Evolutionary conservation across 2,113 vertebrate genomes (phyloP), one percentile per base, ranked within the genome.

Genomic region (Petaurus breviceps): DNA sequence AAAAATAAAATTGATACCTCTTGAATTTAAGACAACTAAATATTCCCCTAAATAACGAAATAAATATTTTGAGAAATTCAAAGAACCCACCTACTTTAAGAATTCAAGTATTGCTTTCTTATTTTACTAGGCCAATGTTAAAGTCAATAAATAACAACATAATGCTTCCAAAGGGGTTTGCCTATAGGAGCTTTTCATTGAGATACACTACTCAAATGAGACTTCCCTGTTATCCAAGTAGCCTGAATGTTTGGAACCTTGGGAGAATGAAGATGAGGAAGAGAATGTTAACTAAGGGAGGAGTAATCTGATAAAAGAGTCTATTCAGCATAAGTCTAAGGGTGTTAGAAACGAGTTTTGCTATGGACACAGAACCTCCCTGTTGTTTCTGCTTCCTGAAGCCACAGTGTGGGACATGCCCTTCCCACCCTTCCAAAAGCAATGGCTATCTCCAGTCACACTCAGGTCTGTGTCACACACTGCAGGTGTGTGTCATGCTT

Each of bases 31-130:
- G 14, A 49, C 57, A 96, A 95, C 25, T 77, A 91, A 43, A 22
- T 51, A 37, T 57, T 93, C 28, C 10, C 26, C 57, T 55, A 90
- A 55, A 93, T 47, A 95, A 3, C 25, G 54, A 92, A 92, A 51
- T 31, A 92, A 54, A 61, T 28, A 92, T 53, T 94, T 52, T 49
- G 43, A 47, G 57, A 43, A 94, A 96, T 31, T 46, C 3, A 90
- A 26, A 95, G 46, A 91, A 2, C 93, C 37, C 25, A 92, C 53
- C 46, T 23, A 93, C 37, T 93, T 94, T 51, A 46, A 95, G 92
- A 96, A 92, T 55, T 50, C 51, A 97, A 50, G 7, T 43, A 53
- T 47, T 96, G n/a, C 46, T 96, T 95, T 95, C 23, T n/a, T 51
- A 90, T 61, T 94, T 31, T 89, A 43, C 91, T 68, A 94, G 14